A percentile compares a stretch with the other conserved stretches of the same genome.
phyloP scores from a whole-genome alignment of 2,797 vertebrate species.

The Anguilla marmorata region DNA sequence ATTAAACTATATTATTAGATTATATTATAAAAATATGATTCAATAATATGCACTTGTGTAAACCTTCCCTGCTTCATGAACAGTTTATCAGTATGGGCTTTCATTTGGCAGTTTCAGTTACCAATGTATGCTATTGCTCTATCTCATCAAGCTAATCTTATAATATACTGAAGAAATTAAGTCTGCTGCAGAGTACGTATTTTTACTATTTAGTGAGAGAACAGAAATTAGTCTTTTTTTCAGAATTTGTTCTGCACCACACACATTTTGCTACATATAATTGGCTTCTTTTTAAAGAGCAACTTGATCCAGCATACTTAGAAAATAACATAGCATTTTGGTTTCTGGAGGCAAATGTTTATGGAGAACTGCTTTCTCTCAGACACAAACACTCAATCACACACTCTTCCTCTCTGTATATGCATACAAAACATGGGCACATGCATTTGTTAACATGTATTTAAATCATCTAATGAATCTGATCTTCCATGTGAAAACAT shows the following conservation, averaged over 20 bases:
- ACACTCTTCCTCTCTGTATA: too few relatives aligned
- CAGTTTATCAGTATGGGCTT: background rate
- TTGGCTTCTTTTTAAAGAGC: slow-evolving; percentile 33
- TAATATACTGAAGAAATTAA: slow-evolving; percentile 30
- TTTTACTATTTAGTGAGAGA: slow-evolving; percentile 25
- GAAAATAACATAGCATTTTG: slow-evolving; percentile 25
- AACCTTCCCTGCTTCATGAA: background rate
- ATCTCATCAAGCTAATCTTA: background rate
- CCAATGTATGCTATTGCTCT: slow-evolving; percentile 10
- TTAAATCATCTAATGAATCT: too few relatives aligned
- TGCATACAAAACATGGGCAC: too few relatives aligned
- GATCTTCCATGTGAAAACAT: too few relatives aligned
- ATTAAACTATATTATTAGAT: too few relatives aligned
- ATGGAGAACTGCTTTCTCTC: too few relatives aligned
- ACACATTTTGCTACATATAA: slow-evolving; percentile 10
- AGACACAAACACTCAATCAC: too few relatives aligned
- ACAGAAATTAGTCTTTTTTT: slow-evolving; percentile 30
- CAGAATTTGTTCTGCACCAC: slow-evolving; percentile 25
- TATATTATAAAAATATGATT: too few relatives aligned
- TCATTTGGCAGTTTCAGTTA: background rate
- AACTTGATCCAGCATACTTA: slow-evolving; percentile 28
- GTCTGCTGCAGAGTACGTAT: background rate
- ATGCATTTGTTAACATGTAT: too few relatives aligned
- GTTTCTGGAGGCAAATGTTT: slow-evolving; percentile 14
- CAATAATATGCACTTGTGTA: background rate